A percentile compares a stretch with the other conserved stretches of the same genome.
These are phyloP conservation scores for Lordiphosa fenestrarum DNA, from an alignment of 2,888 invertebrate genomes.

Conservation along the genomic window DNA sequence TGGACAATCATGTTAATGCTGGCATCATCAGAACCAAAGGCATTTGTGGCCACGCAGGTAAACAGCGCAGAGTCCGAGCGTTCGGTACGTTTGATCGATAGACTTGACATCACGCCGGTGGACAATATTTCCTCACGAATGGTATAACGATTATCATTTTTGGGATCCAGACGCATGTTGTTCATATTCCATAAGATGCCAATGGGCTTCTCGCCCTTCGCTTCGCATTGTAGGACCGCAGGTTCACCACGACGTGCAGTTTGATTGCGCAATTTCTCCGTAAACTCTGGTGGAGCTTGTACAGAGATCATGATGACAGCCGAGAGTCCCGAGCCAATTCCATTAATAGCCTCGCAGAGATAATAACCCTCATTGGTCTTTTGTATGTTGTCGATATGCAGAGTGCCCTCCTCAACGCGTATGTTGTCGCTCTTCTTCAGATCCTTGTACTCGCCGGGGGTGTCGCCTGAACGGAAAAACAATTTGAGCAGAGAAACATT, in stretches of 20 bases:
- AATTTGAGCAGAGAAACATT: too few relatives aligned
- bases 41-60: constrained; percentile 95
- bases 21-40: constrained; percentile 96
- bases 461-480: constrained; percentile 84
- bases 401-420: constrained; percentile 95
- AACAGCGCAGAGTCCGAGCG: constrained; percentile 93
- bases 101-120: constrained; percentile 92
- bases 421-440: constrained; percentile 94
- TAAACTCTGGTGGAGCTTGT: constrained; percentile 97
- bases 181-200: constrained; percentile 97
- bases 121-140: constrained; percentile 92
- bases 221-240: constrained; percentile 94
- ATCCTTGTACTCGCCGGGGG: constrained; percentile 96
- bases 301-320: constrained; percentile 96
- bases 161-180: constrained; percentile 93
- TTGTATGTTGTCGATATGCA: constrained; percentile 93
- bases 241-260: constrained; percentile 95
- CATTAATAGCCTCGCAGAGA: constrained; percentile 97
- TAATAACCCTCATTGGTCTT: constrained; percentile 97
- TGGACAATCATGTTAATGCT: constrained; percentile 97
- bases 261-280: constrained; percentile 94
- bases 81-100: constrained; percentile 94
- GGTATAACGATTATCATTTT: constrained; percentile 92
- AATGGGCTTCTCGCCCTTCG: constrained; percentile 96
- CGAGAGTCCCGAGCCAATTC: constrained; percentile 96